A percentile compares a stretch with the other conserved stretches of the same genome.
Evolutionary conservation across 1,140 invertebrate genomes (phyloP).

Genomic region (Gryllus bimaculatus): DNA sequence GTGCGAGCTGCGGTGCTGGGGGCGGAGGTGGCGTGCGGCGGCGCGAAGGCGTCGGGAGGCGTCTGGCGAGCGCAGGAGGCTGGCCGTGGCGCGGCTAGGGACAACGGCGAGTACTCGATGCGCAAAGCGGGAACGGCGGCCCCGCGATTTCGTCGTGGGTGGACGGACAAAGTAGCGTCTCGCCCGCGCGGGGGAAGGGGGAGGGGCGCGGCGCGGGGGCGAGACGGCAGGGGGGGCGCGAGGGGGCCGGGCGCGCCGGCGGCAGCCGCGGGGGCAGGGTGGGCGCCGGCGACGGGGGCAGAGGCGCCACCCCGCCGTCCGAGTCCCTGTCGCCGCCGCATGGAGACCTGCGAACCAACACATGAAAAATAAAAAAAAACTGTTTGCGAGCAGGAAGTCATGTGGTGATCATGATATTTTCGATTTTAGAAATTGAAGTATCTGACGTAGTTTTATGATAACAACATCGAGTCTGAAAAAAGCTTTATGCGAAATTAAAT

Average conservation of each 20-base stretch:
- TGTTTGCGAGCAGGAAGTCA: no score
- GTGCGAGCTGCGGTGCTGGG: conserved; percentile 10
- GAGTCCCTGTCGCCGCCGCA: neutral
- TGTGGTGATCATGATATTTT: no score
- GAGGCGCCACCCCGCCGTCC: neutral
- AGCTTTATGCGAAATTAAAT: no score
- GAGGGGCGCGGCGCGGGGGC: neutral
- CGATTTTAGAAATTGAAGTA: no score
- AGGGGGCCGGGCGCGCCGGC: conserved; percentile 27
- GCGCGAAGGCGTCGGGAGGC: conserved; percentile 20
- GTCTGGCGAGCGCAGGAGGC: conserved; percentile 22
- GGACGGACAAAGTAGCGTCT: no score
- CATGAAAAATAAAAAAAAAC: no score
- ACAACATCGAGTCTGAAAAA: no score
- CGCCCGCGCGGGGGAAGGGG: neutral
- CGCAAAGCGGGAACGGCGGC: conserved; percentile 15
- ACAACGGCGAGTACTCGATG: conserved; percentile 29
- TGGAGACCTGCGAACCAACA: neutral
- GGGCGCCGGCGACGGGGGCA: neutral
- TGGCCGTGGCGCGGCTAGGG: conserved; percentile 22
- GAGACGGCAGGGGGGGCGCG: conserved; percentile 24
- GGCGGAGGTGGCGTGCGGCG: neutral
- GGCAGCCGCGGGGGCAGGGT: conserved; percentile 25
- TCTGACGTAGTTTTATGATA: no score
- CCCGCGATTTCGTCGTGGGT: no score